Conservation (phyloP, 2,797 vertebrate species). For the Enteromius radiatus region DNA sequence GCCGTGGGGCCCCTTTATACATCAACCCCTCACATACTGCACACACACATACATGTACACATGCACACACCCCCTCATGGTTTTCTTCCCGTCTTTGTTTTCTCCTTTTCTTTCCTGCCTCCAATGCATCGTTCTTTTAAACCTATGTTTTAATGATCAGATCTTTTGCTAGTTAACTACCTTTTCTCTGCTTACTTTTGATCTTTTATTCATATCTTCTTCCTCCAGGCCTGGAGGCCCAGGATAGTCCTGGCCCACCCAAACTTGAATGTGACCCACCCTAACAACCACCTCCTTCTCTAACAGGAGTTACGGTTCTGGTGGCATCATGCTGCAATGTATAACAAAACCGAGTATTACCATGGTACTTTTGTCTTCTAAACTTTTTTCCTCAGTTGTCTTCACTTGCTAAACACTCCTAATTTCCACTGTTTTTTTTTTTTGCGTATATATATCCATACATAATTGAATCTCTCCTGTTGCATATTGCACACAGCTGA, state of each 20-base stretch:
- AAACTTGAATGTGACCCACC: neutral
- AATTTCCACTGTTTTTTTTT: neutral
- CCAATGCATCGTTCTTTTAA: neutral
- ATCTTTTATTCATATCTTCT: neutral
- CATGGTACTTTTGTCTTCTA: neutral
- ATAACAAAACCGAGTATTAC: neutral
- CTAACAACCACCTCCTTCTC: neutral
- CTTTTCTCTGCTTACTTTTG: neutral
- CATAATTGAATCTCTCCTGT: neutral
- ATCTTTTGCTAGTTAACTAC: neutral
- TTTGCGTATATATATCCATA: neutral
- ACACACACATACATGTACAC: conserved; percentile 26
- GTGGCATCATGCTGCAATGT: neutral
- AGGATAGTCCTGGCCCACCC: neutral
- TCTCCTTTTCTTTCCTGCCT: neutral
- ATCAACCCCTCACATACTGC: conserved; percentile 43
- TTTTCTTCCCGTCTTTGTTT: conserved; percentile 28
- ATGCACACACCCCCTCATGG: conserved; percentile 14
- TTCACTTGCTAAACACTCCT: neutral
- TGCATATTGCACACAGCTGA: conserved; percentile 7
- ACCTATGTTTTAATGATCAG: neutral
- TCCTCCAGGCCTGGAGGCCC: neutral
- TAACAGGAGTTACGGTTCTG: neutral
- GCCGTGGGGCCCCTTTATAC: conserved; percentile 54
- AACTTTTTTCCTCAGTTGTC: neutral